Evolutionary conservation across 37 sponge, comb jelly and placozoan genomes (phyloP), one percentile per base, ranked within the genome.

Genomic region (Haliclona indistincta): DNA sequence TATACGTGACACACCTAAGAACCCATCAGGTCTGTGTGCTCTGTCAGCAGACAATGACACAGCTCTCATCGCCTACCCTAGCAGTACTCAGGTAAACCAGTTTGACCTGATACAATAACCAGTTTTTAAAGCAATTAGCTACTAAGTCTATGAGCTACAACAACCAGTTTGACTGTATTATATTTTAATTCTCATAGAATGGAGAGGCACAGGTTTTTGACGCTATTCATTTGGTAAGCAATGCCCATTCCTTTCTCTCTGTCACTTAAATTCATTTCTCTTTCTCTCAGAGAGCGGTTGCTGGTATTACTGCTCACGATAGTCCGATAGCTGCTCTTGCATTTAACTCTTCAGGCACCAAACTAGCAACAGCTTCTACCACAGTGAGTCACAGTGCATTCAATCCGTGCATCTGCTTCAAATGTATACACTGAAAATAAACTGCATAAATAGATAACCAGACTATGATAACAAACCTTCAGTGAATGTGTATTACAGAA

Each of bases 191-290:
- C 68, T 55, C 29, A 19, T 74, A 95, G 89, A 88, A 52, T 82
- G 98, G 98, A 23, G 95, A 97, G 54, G 88, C 94, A 37, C 97
- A 93, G 40, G 86, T 99, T 56, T 95, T 93, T 83, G 99, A 95
- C 84, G 84, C 94, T 4, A 72, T 93, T 56, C 85, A 95, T 42
- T 71, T 99, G 74, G 87, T 91, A 43, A 74, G 86, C 58, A 11
- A 25, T 4, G n/a, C n/a, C n/a, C n/a, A n/a, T n/a, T n/a, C n/a
- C n/a, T n/a, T n/a, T n/a, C n/a, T n/a, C n/a, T n/a, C n/a, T n/a
- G n/a, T 54, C 62, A 52, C 45, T 80, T 23, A 28, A 42, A 29
- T 65, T 6, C 7, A 11, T 77, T 26, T 77, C 22, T 49, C 22
- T 40, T 37, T 1, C 30, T 37, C 52, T 22, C 67, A 81, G 81